Percentiles rank a stretch among this genome's conserved stretches.
Conservation (phyloP, 2,797 vertebrate species). For the Tangara arthus region DNA sequence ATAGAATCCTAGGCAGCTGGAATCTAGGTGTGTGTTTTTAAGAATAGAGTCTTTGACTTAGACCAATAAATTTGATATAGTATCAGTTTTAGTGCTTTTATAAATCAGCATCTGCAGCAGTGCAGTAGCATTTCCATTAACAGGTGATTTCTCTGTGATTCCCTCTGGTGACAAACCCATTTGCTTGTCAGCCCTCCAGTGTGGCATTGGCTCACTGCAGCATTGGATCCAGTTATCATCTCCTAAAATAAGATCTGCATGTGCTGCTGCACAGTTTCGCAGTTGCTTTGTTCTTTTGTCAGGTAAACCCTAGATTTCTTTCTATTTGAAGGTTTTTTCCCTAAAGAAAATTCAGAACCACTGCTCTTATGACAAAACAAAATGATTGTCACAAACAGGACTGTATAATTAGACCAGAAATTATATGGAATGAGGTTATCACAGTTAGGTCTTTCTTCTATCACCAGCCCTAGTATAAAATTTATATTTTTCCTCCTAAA, state of each 20-base stretch:
- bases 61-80: neutral
- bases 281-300: neutral
- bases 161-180: neutral
- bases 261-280: neutral
- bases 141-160: neutral
- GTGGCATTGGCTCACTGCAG: neutral
- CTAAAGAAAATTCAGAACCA: neutral
- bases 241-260: neutral
- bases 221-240: neutral
- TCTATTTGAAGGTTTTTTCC: neutral
- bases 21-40: neutral
- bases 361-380: neutral
- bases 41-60: neutral
- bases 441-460: neutral
- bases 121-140: neutral
- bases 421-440: neutral
- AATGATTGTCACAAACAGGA: neutral
- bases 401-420: neutral
- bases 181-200: neutral
- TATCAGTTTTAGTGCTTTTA: neutral
- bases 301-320: neutral
- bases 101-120: neutral
- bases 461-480: neutral
- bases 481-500: neutral
- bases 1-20: neutral